Conservation (phyloP, 2,888 invertebrate species). For the Trimorus sp. region DNA sequence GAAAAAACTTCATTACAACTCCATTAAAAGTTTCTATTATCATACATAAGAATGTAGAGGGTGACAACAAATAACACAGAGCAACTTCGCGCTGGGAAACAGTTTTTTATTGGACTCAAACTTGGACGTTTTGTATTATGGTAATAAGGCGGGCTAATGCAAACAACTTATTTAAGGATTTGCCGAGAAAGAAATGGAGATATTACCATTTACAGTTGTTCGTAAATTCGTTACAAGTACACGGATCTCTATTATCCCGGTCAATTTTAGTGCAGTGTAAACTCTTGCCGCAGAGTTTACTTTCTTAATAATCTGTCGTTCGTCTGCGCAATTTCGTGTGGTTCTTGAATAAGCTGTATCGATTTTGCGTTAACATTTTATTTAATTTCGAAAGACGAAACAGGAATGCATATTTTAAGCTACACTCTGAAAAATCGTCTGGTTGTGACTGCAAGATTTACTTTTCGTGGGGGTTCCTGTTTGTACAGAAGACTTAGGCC, state of each 20-base stretch:
- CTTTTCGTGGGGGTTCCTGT: no score
- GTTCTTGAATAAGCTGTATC: no score
- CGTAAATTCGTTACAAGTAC: constrained; percentile 3
- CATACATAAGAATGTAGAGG: constrained; percentile 37
- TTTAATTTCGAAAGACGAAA: no score
- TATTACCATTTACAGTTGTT: constrained; percentile 11
- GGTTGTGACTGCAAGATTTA: no score
- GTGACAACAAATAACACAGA: constrained; percentile 39
- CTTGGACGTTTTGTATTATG: constrained; percentile 28
- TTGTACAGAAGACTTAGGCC: no score
- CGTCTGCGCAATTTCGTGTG: no score
- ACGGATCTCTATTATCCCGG: not conserved
- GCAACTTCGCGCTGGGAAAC: constrained; percentile 23
- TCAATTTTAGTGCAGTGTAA: not conserved
- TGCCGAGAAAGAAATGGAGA: constrained; percentile 15
- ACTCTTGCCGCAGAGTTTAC: no score
- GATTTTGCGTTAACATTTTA: no score
- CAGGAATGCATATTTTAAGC: no score
- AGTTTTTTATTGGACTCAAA: constrained; percentile 28
- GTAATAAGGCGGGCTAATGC: constrained; percentile 24
- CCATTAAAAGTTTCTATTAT: constrained; percentile 56
- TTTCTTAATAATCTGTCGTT: no score
- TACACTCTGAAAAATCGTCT: no score
- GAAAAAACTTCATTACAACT: not conserved
- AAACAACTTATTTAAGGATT: constrained; percentile 34